phyloP scores from a whole-genome alignment of 2,113 vertebrate genomes.

The Gila orcuttii region DNA sequence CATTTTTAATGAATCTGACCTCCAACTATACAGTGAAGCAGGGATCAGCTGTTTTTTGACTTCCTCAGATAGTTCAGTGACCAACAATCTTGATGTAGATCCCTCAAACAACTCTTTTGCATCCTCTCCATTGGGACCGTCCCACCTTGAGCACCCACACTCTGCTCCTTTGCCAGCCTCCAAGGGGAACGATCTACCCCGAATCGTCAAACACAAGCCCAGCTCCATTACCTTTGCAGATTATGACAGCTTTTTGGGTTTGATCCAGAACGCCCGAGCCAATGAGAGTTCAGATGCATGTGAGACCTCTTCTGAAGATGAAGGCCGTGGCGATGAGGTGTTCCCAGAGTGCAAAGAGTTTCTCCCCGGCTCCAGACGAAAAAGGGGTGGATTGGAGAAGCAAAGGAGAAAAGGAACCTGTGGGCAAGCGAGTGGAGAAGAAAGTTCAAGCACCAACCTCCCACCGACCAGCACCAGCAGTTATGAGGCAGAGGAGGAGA shows the following conservation, averaged over 20 bases:
- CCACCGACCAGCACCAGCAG: conserved; percentile 55
- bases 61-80: conserved; percentile 1
- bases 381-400: conserved; percentile 60
- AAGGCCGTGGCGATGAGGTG: conserved; percentile 62
- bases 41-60: not conserved
- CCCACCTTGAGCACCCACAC: conserved; percentile 8
- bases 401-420: conserved; percentile 55
- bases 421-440: conserved; percentile 9
- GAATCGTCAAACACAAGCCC: conserved; percentile 76
- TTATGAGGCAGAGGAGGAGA: conserved; percentile 66
- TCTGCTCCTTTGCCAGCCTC: not conserved
- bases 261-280: conserved; percentile 51
- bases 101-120: not conserved
- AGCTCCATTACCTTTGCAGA: conserved; percentile 80
- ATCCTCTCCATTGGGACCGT: conserved; percentile 13
- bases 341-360: conserved; percentile 49
- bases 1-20: not conserved
- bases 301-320: conserved; percentile 66
- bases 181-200: conserved; percentile 57
- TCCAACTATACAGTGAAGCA: not conserved
- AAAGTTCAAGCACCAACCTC: conserved; percentile 4
- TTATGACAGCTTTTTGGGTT: conserved; percentile 23
- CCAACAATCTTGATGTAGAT: conserved; percentile 1
- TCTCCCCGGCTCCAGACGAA: conserved; percentile 56
- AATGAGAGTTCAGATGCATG: conserved; percentile 66